A percentile compares a stretch with the other conserved stretches of the same genome.
These are phyloP conservation scores for Caenorhabditis sp. DNA, from an alignment of 2,888 invertebrate species.

Conservation along the genomic window DNA sequence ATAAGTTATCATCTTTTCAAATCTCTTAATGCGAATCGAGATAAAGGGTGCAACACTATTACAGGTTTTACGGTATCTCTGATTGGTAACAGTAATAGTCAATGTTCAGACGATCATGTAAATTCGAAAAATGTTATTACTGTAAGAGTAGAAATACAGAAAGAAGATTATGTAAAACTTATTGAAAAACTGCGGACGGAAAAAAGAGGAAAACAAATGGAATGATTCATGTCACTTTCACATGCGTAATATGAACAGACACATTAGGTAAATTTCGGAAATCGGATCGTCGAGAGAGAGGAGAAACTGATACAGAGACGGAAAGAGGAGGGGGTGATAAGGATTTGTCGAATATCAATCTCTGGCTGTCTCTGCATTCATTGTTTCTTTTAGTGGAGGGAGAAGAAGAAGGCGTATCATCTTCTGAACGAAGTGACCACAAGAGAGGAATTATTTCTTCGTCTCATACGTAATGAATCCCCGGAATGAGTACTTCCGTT, in stretches of 20 bases:
- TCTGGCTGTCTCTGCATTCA: slow-evolving; percentile 32
- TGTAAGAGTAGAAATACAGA: slow-evolving; percentile 2
- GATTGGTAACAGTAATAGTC: too few relatives aligned
- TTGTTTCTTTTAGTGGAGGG: slow-evolving; percentile 48
- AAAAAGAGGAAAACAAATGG: slow-evolving; percentile 7
- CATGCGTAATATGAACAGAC: slow-evolving; percentile 56
- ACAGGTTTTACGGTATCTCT: too few relatives aligned
- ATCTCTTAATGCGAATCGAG: too few relatives aligned
- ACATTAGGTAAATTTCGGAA: slow-evolving; percentile 42
- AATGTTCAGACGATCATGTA: slow-evolving; percentile 25
- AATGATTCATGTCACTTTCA: slow-evolving; percentile 52
- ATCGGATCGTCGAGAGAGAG: slow-evolving; percentile 37
- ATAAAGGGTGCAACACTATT: too few relatives aligned
- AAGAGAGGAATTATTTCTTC: slow-evolving; percentile 31
- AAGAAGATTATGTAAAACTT: slow-evolving; percentile 28
- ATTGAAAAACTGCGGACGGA: background rate
- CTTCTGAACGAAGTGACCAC: slow-evolving; percentile 32
- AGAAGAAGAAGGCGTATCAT: slow-evolving; percentile 40
- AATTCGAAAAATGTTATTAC: background rate
- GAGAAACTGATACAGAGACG: slow-evolving; percentile 9
- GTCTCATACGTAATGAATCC: slow-evolving; percentile 25
- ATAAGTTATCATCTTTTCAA: too few relatives aligned
- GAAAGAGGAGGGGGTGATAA: slow-evolving; percentile 13
- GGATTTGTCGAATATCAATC: slow-evolving; percentile 41
- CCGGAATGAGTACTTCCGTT: slow-evolving; percentile 34